phyloP scores from a whole-genome alignment of 1,140 invertebrate species.

The Tenebrio molitor region DNA sequence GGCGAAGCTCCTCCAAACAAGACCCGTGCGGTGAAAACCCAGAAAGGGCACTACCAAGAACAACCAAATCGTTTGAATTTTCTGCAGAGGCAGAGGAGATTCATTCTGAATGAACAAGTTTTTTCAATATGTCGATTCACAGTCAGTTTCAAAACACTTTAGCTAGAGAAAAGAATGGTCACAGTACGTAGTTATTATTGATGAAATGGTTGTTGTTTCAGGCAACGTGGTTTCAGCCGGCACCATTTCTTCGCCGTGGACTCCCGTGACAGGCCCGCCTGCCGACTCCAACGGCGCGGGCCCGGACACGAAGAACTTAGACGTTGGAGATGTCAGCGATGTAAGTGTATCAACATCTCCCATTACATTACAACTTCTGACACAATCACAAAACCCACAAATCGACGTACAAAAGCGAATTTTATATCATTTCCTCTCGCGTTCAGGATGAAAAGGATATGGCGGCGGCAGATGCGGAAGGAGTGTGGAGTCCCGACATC shows the following conservation, averaged over 20 bases:
- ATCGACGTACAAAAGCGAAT: constrained; percentile 1
- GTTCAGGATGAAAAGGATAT: constrained; percentile 88
- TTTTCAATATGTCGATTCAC: too few species aligned
- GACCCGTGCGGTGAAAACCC: too few species aligned
- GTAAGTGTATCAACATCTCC: constrained; percentile 67
- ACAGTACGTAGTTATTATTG: too few species aligned
- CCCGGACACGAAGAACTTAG: constrained; percentile 77
- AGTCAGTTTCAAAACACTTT: too few species aligned
- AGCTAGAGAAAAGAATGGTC: too few species aligned
- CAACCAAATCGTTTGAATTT: too few species aligned
- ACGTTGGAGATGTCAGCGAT: constrained; percentile 79
- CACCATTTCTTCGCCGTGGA: constrained; percentile 84
- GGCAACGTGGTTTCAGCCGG: constrained; percentile 67
- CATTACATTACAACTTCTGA: too few species aligned
- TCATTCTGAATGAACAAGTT: too few species aligned
- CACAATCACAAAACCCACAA: too few species aligned
- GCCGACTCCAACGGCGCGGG: constrained; percentile 76
- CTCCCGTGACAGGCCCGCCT: constrained; percentile 76
- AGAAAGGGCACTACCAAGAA: too few species aligned
- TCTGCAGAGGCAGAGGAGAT: too few species aligned
- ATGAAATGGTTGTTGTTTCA: constrained; percentile 51
- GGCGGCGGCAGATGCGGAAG: constrained; percentile 96
- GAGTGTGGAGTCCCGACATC: constrained; percentile 99
- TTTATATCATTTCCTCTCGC: constrained; percentile 7
- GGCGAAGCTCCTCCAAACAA: too few species aligned